These are phyloP conservation scores for Thecocarcelia acutangulata DNA, from an alignment of 2,888 invertebrate species.

Conservation along the genomic window DNA sequence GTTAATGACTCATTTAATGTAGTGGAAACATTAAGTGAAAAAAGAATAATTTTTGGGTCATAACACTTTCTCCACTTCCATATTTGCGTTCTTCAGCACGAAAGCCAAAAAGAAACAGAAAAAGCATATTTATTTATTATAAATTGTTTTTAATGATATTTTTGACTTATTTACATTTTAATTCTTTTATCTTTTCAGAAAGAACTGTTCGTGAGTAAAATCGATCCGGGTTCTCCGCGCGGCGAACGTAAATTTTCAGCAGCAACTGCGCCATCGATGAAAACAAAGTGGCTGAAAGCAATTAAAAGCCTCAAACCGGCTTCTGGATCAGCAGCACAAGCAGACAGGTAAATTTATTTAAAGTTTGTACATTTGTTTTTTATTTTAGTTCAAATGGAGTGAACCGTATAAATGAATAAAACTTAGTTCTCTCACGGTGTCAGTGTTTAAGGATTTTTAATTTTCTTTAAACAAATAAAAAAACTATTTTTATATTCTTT, in stretches of 20 bases:
- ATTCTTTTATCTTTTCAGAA: conserved; percentile 84
- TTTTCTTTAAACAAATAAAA: not conserved
- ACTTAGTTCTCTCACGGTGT: no score
- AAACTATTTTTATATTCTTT: conserved; percentile 19
- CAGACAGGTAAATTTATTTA: conserved; percentile 85
- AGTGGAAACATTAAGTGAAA: not conserved
- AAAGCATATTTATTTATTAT: not conserved
- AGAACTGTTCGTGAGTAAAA: conserved; percentile 90
- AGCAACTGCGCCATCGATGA: conserved; percentile 93
- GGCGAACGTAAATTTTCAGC: conserved; percentile 92
- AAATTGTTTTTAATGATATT: conserved; percentile 16
- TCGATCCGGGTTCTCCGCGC: conserved; percentile 85
- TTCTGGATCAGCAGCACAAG: conserved; percentile 82
- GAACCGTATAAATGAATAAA: no score
- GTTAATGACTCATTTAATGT: conserved; percentile 49
- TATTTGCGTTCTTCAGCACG: not conserved
- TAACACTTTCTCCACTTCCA: not conserved
- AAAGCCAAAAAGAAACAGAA: no score
- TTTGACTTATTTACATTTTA: conserved; percentile 1
- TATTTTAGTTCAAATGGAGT: not conserved
- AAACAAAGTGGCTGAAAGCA: conserved; percentile 98
- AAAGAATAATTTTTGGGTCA: conserved; percentile 35
- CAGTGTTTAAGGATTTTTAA: no score
- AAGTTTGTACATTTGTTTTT: not conserved
- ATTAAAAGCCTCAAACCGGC: conserved; percentile 96